Percentiles rank a stretch among this genome's conserved stretches.
These are phyloP conservation scores for Bothrops jararaca DNA, from an alignment of 2,113 vertebrate species.

Conservation along the genomic window DNA sequence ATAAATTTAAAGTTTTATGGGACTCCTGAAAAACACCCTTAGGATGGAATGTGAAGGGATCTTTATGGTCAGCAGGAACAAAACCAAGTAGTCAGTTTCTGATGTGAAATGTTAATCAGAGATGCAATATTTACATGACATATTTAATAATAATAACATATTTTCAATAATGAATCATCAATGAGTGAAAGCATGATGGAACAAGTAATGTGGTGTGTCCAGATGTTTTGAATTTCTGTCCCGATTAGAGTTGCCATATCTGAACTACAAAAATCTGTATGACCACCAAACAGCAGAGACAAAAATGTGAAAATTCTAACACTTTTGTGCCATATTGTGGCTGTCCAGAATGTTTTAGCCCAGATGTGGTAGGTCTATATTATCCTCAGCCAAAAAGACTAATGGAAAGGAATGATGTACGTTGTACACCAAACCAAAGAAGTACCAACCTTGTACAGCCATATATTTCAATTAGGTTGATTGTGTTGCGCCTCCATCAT, in stretches of 20 bases:
- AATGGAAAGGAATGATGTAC: background rate
- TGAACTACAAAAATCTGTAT: background rate
- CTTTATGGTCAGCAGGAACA: background rate
- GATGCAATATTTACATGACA: background rate
- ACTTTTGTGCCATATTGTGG: background rate
- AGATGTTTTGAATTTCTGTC: background rate
- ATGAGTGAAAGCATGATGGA: background rate
- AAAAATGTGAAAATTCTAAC: background rate
- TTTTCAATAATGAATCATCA: background rate
- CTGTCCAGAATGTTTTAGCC: background rate
- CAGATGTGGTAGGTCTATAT: background rate
- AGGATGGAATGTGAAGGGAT: background rate
- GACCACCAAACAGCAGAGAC: background rate
- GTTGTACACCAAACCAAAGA: background rate
- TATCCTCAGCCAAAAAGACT: background rate
- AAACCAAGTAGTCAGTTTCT: background rate
- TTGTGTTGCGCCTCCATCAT: background rate
- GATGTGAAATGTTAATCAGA: background rate
- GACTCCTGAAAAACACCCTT: background rate
- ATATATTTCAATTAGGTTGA: background rate
- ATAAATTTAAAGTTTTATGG: background rate
- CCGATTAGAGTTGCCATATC: background rate
- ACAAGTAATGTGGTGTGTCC: background rate
- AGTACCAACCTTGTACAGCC: background rate
- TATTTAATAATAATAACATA: background rate